Evolutionary conservation across 1,140 invertebrate genomes (phyloP).

Genomic region (Ceratosolen fusciceps): DNA sequence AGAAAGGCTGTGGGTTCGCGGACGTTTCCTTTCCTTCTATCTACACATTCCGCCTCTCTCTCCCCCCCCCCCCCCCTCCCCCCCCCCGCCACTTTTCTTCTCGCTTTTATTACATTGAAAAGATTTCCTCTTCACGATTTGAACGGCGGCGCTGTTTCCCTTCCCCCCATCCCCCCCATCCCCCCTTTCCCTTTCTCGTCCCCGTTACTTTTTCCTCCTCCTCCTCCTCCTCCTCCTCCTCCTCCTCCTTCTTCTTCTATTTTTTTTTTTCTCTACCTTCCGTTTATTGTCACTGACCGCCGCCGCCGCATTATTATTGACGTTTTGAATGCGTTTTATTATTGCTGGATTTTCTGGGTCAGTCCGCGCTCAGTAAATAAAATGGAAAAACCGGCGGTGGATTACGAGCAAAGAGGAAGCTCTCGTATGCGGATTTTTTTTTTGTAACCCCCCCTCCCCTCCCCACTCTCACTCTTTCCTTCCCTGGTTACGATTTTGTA

Average conservation of each 20-base stretch:
- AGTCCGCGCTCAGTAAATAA: constrained; percentile 28
- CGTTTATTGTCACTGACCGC: background rate
- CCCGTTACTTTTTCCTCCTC: too few relatives aligned
- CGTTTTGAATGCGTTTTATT: constrained; percentile 37
- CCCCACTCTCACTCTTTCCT: too few relatives aligned
- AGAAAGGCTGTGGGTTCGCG: background rate
- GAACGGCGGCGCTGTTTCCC: background rate
- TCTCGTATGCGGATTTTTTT: background rate
- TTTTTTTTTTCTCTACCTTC: background rate
- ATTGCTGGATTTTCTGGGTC: constrained; percentile 31
- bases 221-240: background rate
- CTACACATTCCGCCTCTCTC: background rate
- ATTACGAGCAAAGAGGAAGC: constrained; percentile 31
- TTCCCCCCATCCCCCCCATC: background rate
- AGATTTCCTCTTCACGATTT: constrained; percentile 21
- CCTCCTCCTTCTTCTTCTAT: background rate
- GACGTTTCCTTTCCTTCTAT: constrained; percentile 15
- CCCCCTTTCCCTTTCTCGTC: too few relatives aligned
- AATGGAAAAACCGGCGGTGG: constrained; percentile 39
- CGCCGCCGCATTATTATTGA: constrained; percentile 40
- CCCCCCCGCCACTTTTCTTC: background rate
- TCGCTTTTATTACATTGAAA: constrained; percentile 47
- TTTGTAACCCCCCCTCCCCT: too few relatives aligned
- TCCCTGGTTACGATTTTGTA: constrained; percentile 9
- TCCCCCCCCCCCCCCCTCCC: background rate